Evolutionary conservation across 2,113 vertebrate genomes (phyloP).

Genomic region (Oryzias woworae): DNA sequence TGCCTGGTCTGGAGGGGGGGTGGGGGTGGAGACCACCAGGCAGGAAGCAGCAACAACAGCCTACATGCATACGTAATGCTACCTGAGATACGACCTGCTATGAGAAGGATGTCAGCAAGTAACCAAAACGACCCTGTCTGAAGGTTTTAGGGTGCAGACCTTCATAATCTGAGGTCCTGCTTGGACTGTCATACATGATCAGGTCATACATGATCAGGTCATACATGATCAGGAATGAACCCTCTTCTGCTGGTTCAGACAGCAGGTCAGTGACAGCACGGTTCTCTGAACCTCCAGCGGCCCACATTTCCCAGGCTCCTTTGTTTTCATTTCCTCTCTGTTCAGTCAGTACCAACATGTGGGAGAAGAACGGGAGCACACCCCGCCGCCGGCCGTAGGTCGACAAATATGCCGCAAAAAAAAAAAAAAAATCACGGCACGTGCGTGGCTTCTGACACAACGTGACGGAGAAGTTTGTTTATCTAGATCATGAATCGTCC

Average conservation of each 20-base stretch:
- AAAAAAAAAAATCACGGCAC: background rate
- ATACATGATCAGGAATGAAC: constrained; percentile 1
- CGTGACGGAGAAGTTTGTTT: background rate
- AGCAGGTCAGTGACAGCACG: constrained; percentile 31
- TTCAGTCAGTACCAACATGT: constrained; percentile 31
- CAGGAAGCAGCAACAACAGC: constrained; percentile 51
- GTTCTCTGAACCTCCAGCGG: constrained; percentile 56
- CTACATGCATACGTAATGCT: constrained; percentile 26
- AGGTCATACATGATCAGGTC: constrained; percentile 6
- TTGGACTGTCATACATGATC: background rate
- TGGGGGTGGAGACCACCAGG: constrained; percentile 57
- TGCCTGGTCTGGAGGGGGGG: constrained; percentile 40
- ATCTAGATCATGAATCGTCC: background rate
- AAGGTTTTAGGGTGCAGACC: background rate
- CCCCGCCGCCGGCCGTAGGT: background rate
- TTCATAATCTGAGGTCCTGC: constrained; percentile 7
- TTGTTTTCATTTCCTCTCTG: constrained; percentile 40
- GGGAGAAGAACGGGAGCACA: background rate
- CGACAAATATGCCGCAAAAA: background rate
- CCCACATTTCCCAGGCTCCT: constrained; percentile 63
- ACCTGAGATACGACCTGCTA: constrained; percentile 14
- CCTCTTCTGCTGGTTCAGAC: constrained; percentile 15
- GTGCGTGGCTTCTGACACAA: too few species aligned
- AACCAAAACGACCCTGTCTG: background rate
- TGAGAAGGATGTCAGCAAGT: constrained; percentile 20